Evolutionary conservation across 2,888 invertebrate species (phyloP).

Genomic region (Polietes domitor): DNA sequence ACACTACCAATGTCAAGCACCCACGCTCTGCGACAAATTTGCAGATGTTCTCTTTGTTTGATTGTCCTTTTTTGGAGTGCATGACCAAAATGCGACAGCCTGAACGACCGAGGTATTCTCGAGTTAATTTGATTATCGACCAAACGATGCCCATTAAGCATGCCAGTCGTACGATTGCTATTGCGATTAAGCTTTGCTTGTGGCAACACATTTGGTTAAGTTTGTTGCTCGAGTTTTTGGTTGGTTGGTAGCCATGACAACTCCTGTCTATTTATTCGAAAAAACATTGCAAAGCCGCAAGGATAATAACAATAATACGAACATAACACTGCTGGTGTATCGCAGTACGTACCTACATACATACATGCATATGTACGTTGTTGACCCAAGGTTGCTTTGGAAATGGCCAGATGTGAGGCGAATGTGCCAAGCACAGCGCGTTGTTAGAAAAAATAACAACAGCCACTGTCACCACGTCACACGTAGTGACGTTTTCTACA

Average conservation of each 20-base stretch:
- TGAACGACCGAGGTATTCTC: constrained; percentile 21
- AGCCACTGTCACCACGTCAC: constrained; percentile 56
- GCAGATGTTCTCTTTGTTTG: constrained; percentile 46
- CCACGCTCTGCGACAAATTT: constrained; percentile 20
- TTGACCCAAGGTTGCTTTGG: constrained; percentile 72
- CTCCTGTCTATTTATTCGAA: constrained; percentile 69
- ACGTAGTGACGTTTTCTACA: constrained; percentile 47
- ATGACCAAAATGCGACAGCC: constrained; percentile 43
- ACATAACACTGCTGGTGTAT: background rate
- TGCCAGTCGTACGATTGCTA: constrained; percentile 48
- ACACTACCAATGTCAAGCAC: constrained; percentile 31
- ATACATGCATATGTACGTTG: constrained; percentile 53
- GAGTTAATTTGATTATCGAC: constrained; percentile 78
- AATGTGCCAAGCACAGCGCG: constrained; percentile 46
- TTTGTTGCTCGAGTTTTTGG: constrained; percentile 58
- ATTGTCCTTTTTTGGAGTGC: constrained; percentile 13
- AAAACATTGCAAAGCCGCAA: constrained; percentile 69
- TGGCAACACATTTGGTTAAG: constrained; percentile 56
- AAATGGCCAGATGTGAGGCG: constrained; percentile 69
- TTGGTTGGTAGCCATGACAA: constrained; percentile 65
- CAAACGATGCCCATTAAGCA: constrained; percentile 78
- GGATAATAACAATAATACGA: constrained; percentile 61
- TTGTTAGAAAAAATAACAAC: constrained; percentile 70
- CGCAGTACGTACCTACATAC: background rate
- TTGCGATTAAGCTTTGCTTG: constrained; percentile 54